Conservation (phyloP, 2,888 invertebrate species). For the Heliothis peltigera region DNA sequence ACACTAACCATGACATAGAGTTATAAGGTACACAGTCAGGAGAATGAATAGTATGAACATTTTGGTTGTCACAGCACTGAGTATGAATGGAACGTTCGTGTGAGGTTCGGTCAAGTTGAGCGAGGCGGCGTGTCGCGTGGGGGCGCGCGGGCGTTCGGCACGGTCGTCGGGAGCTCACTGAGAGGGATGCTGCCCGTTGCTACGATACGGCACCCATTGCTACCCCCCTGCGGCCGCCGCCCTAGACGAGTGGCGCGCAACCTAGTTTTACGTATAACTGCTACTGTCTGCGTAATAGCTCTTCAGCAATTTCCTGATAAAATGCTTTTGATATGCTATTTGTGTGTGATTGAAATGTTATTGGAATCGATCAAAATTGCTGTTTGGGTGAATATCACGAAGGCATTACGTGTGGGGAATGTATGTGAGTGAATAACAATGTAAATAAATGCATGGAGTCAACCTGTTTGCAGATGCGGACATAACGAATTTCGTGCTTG, state of each 20-base stretch:
- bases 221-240: conserved; percentile 83
- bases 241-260: conserved; percentile 84
- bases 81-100: conserved; percentile 57
- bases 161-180: conserved; percentile 81
- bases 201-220: conserved; percentile 84
- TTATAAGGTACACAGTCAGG: conserved; percentile 86
- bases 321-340: conserved; percentile 79
- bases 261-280: conserved; percentile 86
- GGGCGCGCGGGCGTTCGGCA: conserved; percentile 74
- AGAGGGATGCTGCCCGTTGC: conserved; percentile 88
- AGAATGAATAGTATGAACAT: conserved; percentile 87
- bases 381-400: conserved; percentile 33
- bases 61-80: conserved; percentile 69
- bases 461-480: conserved; percentile 16
- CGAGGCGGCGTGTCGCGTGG: conserved; percentile 31
- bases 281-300: conserved; percentile 86
- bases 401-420: conserved; percentile 29
- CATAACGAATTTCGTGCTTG: conserved; percentile 16
- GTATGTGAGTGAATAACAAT: conserved; percentile 24
- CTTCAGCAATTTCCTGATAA: conserved; percentile 87
- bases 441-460: conserved; percentile 14
- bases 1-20: conserved; percentile 81
- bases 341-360: conserved; percentile 67
- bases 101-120: conserved; percentile 60
- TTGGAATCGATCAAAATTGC: conserved; percentile 48